phyloP scores from a whole-genome alignment of 2,797 vertebrate species.

The Buceros bicornis region DNA sequence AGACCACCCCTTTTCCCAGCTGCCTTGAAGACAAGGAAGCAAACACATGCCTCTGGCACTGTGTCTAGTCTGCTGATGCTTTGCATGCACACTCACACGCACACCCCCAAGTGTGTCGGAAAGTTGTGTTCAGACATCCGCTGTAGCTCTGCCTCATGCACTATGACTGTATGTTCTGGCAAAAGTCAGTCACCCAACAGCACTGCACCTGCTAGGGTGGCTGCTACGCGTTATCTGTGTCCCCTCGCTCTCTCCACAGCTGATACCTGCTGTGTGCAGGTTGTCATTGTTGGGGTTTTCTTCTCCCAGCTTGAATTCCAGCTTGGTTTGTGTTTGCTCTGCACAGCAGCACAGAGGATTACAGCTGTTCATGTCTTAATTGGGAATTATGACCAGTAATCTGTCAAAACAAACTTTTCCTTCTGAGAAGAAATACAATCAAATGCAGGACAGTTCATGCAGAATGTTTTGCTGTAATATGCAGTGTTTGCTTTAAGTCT shows the following conservation, averaged over 20 bases:
- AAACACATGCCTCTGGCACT: neutral
- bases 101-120: accelerated
- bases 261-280: neutral
- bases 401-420: neutral
- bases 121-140: neutral
- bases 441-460: neutral
- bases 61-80: neutral
- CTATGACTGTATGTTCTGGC: neutral
- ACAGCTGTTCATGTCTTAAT: neutral
- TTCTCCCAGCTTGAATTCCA: neutral
- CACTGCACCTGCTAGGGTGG: neutral
- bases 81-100: neutral
- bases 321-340: neutral
- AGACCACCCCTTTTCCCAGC: neutral
- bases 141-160: neutral
- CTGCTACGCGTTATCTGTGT: neutral
- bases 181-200: neutral
- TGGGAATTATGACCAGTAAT: neutral
- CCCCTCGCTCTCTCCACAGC: neutral
- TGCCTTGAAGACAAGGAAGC: neutral
- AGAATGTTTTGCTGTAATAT: neutral
- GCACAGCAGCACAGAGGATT: neutral
- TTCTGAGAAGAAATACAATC: neutral
- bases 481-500: neutral
- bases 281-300: neutral